Base-by-base conservation (phyloP, 2,888 invertebrate genomes). In the Marronus borbonicus region DNA sequence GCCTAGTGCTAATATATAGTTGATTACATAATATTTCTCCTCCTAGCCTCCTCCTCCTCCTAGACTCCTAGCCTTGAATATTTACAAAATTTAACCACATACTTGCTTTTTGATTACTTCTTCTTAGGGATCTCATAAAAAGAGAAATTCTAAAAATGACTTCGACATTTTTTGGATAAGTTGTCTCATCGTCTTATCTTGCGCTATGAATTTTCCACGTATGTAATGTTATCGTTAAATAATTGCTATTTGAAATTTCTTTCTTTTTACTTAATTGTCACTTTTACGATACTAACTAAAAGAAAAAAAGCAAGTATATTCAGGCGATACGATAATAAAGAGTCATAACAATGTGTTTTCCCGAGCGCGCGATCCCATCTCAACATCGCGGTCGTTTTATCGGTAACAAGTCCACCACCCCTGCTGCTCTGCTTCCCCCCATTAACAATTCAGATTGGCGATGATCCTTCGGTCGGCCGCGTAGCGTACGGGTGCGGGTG, bases 401-500 rank as follows among this genome's bases (percentile, higher is more conserved):
- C 76, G 76, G 76, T 75, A 74, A 78, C 79, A 62, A 78, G 78
- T 78, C 78, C 79, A 77, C 79, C 80, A 79, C 44, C 44, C 44
- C 44, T 44, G 44, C 81, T 80, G 79, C 72, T 74, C 39, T 76
- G 77, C 80, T 81, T 79, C 78, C 50, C 69, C 50, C 85, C 84
- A 87, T 87, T 87, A 87, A 87, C 87, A 87, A 87, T 87, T 87
- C 86, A 87, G 86, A 87, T 87, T 86, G 85, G 83, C 83, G 86
- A 86, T 86, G 86, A 86, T 85, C 83, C 83, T 81, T 82, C 82
- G 81, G 20, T 68, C 60, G 72, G 44, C 20, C 78, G 81, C 82
- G 80, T 79, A 81, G 81, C 80, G 80, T 36, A 66, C 49, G 12
- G 60, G 62, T 52, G 78, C 80, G 80, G 80, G 77, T 74, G 62